These are phyloP conservation scores for Prolemur simus DNA, from an alignment of 2,113 vertebrate genomes.

Conservation along the genomic window DNA sequence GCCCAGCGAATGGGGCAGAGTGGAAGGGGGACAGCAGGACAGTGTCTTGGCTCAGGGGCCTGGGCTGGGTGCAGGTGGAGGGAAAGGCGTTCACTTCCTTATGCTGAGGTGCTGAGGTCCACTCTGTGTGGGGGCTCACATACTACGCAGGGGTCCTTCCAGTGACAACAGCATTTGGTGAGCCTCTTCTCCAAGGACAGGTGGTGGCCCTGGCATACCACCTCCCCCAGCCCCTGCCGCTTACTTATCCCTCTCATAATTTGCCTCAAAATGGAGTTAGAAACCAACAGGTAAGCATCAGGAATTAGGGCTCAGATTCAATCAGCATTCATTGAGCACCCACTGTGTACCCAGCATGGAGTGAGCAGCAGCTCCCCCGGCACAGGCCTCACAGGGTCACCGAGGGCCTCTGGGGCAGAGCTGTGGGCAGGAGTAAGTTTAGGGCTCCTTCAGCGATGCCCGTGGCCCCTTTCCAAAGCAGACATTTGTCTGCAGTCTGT, in stretches of 20 bases:
- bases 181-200: neutral
- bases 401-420: rapidly evolving
- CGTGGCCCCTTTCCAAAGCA: neutral
- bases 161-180: neutral
- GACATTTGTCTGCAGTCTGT: neutral
- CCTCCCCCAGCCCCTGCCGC: no score
- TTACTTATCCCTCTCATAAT: neutral
- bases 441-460: neutral
- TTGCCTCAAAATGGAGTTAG: neutral
- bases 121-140: neutral
- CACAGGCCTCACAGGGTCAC: no score
- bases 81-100: neutral
- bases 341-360: neutral
- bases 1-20: neutral
- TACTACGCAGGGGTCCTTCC: neutral
- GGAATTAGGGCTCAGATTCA: neutral
- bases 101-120: neutral
- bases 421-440: neutral
- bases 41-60: neutral
- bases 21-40: neutral
- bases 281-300: neutral
- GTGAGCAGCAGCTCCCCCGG: neutral
- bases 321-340: rapidly evolving
- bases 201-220: rapidly evolving
- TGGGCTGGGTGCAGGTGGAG: neutral